Base-by-base conservation (phyloP, 2,113 vertebrate species). In the Pseudorhombus dupliciocellatus region DNA sequence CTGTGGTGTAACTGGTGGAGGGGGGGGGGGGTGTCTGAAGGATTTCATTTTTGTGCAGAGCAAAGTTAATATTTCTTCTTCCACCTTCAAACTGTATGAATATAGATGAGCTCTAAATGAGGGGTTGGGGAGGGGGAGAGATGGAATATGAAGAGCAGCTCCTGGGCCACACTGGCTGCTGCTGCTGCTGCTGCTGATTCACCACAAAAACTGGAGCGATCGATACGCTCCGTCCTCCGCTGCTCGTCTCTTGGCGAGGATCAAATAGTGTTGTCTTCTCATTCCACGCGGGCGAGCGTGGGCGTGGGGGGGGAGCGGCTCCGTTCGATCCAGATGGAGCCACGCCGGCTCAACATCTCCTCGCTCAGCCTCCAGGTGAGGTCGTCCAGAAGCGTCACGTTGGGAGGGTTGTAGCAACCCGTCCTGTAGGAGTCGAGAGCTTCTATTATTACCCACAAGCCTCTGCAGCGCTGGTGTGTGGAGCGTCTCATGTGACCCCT, bases 111-210 rank as follows among this genome's bases (percentile, higher is more conserved):
- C 14, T 65, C 61, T 86, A 82, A 90, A 88, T 84, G 78, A 77
- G 66, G 71, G 84, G 60, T 87, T 88, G 68, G 73, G 70, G 84
- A 80, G 73, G 83, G 59, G 20, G 73, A 86, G 70, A 86, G 73
- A 68, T 75, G 70, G 70, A 88, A 70, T 79, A 85, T 88, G 68
- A 82, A 82, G 73, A 64, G 65, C n/a, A 88, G 84, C 76, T 83
- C 77, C 58, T 74, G 42, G 78, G 76, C 77, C 71, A 77, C 74
- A 57, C 67, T 2, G 24, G 77, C 52, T 83, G 77, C 61, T 86
- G 87, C 87, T 88, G 89, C 89, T 78, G 77, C 52, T 83, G 77
- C 61, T 86, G 87, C 87, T 88, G 89, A 90, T 78, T 90, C 86
- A 75, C 73, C 84, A 64, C 71, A 75, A 16, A 42, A 26, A 61